A percentile compares a stretch with the other conserved stretches of the same genome.
These are phyloP conservation scores for Neodiprion virginianus DNA, from an alignment of 1,140 invertebrate genomes.

Conservation along the genomic window DNA sequence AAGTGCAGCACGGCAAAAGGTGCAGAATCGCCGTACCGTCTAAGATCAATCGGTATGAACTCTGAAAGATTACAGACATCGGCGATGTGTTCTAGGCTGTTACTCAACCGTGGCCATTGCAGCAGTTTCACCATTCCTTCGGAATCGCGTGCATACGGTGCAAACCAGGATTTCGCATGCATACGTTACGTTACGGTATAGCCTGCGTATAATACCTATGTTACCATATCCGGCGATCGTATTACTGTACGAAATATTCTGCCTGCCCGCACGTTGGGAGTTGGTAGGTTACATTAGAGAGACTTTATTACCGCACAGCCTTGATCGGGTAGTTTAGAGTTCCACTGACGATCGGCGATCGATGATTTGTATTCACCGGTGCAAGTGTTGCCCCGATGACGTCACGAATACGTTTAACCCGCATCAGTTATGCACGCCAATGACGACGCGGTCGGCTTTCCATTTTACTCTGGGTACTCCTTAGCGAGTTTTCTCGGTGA, in stretches of 20 bases:
- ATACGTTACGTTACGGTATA: too few relatives aligned
- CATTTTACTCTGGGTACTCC: slow-evolving; percentile 15
- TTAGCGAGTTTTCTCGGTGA: too few relatives aligned
- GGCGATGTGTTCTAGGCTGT: slow-evolving; percentile 4
- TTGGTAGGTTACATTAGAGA: not conserved
- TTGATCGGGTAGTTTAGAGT: slow-evolving; percentile 25
- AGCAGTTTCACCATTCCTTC: not conserved
- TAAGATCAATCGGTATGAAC: not conserved
- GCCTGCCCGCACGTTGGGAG: too few relatives aligned
- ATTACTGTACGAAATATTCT: too few relatives aligned
- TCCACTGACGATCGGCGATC: slow-evolving; percentile 9
- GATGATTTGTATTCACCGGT: slow-evolving; percentile 38
- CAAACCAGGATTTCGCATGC: too few relatives aligned
- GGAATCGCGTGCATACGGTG: not conserved
- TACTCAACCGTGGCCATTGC: not conserved
- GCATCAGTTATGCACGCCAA: slow-evolving; percentile 18
- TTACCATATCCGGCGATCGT: too few relatives aligned
- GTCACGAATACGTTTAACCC: slow-evolving; percentile 40
- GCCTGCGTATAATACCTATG: too few relatives aligned
- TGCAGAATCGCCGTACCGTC: not conserved
- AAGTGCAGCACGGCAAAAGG: too few relatives aligned
- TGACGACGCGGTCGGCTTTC: slow-evolving; percentile 15
- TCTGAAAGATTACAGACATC: not conserved
- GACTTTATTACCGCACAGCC: slow-evolving; percentile 22
- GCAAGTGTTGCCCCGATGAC: slow-evolving; percentile 10